Evolutionary conservation across 2,797 vertebrate species (phyloP), one percentile per base, ranked within the genome.

Genomic region (Megalops cyprinoides): DNA sequence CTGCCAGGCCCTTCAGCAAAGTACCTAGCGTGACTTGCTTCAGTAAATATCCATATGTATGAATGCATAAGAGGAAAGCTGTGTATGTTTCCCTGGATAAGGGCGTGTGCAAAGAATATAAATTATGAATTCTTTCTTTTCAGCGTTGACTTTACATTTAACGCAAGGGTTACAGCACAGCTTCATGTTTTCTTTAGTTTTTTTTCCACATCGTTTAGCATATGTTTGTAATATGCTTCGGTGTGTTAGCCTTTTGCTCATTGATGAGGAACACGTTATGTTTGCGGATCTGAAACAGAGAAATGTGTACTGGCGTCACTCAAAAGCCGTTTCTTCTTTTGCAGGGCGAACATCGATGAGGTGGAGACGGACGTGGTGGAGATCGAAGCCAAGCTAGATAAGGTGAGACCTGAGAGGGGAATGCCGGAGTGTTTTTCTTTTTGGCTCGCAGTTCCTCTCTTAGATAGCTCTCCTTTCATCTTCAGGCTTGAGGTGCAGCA

Each of bases 281-380:
- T 69, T 42, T 42, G 37, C 37, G 20, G 14, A 39, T n/a, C 37
- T n/a, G 15, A 37, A 15, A 42, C 3, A 37, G 65, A 42, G 34
- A 20, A 37, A 37, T 42, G 65, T 67, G 62, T 69, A 42, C n/a
- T 69, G 39, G 65, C 42, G 65, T 42, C 65, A 69, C 60, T 69
- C 65, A 69, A 69, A 69, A 42, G 15, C 34, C 1, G 23, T 60
- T 34, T 76, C 86, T 56, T 77, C 3, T 78, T 18, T 12, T 87
- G 55, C 93, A 99, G 97, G 95, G 97, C 97, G 0, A 96, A 96
- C 74, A 96, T 99, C 0, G 96, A 98, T 83, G 97, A 99, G 86
- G 97, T 99, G 89, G 97, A 99, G 83, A 97, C 96, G 0, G 97
- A 99, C 85, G 97, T 99, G 76, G 97, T 97, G 86, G 97, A 99